Evolutionary conservation across 1,140 invertebrate genomes (phyloP), one percentile per base, ranked within the genome.

Genomic region (Bombus sylvicola): DNA sequence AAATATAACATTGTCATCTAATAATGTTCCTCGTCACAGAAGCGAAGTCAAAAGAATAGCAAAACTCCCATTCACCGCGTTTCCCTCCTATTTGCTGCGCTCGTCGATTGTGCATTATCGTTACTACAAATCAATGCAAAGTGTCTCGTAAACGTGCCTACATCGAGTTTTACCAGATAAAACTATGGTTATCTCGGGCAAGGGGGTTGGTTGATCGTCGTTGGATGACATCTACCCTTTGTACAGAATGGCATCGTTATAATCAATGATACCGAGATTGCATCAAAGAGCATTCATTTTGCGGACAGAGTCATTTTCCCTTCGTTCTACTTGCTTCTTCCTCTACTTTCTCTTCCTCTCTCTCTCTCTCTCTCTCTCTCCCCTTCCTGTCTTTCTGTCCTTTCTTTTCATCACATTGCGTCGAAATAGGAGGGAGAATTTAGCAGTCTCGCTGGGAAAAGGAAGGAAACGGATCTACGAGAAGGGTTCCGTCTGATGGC

Each of bases 231-330:
- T 86, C 79, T 59, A 39, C 79, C 71, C 59, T 82, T 86, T 86
- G 72, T 75, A 57, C 71, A 28, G 62, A 62, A 86, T 75, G 69
- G 71, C 84, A 66, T 75, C 78, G 84, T 85, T 82, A 86, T 73
- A 86, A 86, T 86, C 84, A 86, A 86, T 82, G 79, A 81, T 71
- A 68, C 79, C 47, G 84, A 82, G 84, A 86, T 86, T 66, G 85
- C 85, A 82, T 86, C 81, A 87, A 79, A 84, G 73, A 87, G 59
- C 18, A 84, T 84, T 84, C 81, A 83, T 84, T 73, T 79, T 81
- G 77, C 73, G 68, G 76, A 31, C 47, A 64, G 72, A 81, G 31
- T 74, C 83, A 10, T 62, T n/a, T n/a, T 39, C 34, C 5, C 64
- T 66, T 18, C n/a, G n/a, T 66, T 18, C 15, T 34, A 18, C 64